phyloP scores from a whole-genome alignment of 2,113 vertebrate species.

The Varanus salvator region DNA sequence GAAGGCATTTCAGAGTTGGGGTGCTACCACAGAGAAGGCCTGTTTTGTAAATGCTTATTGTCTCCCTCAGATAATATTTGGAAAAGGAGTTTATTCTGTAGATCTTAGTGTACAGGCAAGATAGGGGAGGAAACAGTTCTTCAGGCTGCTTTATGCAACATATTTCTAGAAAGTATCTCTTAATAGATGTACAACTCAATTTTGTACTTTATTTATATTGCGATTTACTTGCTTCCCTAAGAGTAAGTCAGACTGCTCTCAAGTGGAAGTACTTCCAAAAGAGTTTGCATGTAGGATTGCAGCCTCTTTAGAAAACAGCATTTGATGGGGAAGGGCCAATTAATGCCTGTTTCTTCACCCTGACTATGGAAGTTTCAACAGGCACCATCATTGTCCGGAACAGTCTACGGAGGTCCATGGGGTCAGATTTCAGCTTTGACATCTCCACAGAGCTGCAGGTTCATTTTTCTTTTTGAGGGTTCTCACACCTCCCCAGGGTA shows the following conservation, averaged over 20 bases:
- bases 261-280: background rate
- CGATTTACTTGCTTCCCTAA: background rate
- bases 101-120: too few species aligned
- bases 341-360: background rate
- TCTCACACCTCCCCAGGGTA: background rate
- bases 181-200: background rate
- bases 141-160: background rate
- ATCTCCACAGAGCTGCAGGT: background rate
- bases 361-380: background rate
- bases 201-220: too few species aligned
- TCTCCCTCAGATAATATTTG: too few species aligned
- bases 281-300: too few species aligned
- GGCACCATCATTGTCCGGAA: background rate
- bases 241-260: background rate
- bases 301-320: background rate
- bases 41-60: too few species aligned
- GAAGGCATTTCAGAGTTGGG: too few species aligned
- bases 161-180: background rate
- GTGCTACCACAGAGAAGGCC: too few species aligned
- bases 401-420: background rate
- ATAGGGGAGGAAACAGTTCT: background rate
- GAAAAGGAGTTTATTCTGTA: too few species aligned
- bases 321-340: background rate
- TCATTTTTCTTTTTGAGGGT: slow-evolving; percentile 11
- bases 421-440: background rate